A percentile compares a stretch with the other conserved stretches of the same genome.
Evolutionary conservation across 2,113 vertebrate species (phyloP).

Genomic region (Sylvilagus bachmani): DNA sequence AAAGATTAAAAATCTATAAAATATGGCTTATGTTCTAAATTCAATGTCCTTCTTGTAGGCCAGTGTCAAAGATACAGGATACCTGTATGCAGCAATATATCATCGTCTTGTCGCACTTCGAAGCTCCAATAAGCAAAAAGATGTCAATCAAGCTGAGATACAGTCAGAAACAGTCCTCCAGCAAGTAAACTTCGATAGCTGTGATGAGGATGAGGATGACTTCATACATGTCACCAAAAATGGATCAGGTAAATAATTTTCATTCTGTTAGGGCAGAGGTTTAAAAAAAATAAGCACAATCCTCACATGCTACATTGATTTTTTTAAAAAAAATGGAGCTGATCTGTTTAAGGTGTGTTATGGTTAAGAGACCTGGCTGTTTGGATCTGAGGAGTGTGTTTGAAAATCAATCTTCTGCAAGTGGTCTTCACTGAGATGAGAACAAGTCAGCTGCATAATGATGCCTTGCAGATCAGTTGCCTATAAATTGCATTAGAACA

Average conservation of each 20-base stretch:
- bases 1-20: slow-evolving; percentile 54
- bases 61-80: slow-evolving; percentile 88
- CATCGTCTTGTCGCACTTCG: slow-evolving; percentile 91
- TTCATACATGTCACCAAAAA: slow-evolving; percentile 71
- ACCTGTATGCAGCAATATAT: slow-evolving; percentile 90
- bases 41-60: slow-evolving; percentile 82
- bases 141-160: slow-evolving; percentile 59
- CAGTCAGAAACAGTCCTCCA: slow-evolving; percentile 78
- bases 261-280: neutral
- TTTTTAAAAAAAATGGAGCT: slow-evolving; percentile 10
- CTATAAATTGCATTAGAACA: neutral
- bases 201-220: slow-evolving; percentile 85
- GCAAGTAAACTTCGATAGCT: slow-evolving; percentile 83
- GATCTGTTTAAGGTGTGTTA: neutral
- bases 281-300: neutral
- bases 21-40: slow-evolving; percentile 12
- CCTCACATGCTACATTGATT: neutral
- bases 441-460: neutral
- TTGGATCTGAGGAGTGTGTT: neutral
- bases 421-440: slow-evolving; percentile 5
- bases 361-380: neutral
- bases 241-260: slow-evolving; percentile 84
- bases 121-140: slow-evolving; percentile 80
- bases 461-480: neutral
- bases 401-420: slow-evolving; percentile 13